phyloP scores from a whole-genome alignment of 92 coral and sea anemone genomes.

The Epizoanthus fatuus region DNA sequence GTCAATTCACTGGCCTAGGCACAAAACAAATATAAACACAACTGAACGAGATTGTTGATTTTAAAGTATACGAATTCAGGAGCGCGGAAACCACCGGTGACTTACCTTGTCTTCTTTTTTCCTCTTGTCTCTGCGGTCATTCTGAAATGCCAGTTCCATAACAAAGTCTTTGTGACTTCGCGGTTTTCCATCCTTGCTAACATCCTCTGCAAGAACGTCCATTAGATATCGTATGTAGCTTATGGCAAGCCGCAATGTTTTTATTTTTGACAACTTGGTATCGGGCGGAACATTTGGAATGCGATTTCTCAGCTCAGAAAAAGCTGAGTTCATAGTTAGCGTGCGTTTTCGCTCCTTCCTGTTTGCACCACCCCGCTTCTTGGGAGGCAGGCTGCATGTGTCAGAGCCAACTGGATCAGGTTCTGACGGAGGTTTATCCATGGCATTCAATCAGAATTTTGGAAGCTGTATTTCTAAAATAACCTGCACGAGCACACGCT shows the following conservation, averaged over 20 bases:
- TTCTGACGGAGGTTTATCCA: constrained; percentile 54
- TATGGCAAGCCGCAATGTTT: constrained; percentile 94
- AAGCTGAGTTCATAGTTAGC: constrained; percentile 95
- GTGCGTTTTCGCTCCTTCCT: constrained; percentile 97
- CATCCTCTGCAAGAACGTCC: constrained; percentile 89
- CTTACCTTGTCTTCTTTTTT: constrained; percentile 68
- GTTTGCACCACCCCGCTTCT: constrained; percentile 80
- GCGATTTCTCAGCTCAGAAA: constrained; percentile 93
- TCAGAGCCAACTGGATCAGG: constrained; percentile 11
- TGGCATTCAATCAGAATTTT: constrained; percentile 10
- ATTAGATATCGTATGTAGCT: constrained; percentile 94
- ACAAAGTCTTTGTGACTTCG: constrained; percentile 87
- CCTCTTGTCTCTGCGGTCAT: constrained; percentile 81
- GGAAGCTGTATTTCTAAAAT: constrained; percentile 12
- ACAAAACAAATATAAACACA: constrained; percentile 3
- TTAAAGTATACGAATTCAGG: background rate
- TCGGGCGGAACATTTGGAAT: constrained; percentile 98
- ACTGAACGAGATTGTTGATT: background rate
- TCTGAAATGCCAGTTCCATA: constrained; percentile 88
- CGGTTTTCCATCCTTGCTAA: constrained; percentile 83
- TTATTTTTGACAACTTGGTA: constrained; percentile 97
- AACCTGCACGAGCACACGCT: background rate
- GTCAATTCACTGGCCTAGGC: constrained; percentile 60
- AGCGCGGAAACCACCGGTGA: background rate
- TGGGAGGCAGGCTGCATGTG: constrained; percentile 29